Base-by-base conservation (phyloP, 1,140 invertebrate genomes). In the Orius insidiosus region DNA sequence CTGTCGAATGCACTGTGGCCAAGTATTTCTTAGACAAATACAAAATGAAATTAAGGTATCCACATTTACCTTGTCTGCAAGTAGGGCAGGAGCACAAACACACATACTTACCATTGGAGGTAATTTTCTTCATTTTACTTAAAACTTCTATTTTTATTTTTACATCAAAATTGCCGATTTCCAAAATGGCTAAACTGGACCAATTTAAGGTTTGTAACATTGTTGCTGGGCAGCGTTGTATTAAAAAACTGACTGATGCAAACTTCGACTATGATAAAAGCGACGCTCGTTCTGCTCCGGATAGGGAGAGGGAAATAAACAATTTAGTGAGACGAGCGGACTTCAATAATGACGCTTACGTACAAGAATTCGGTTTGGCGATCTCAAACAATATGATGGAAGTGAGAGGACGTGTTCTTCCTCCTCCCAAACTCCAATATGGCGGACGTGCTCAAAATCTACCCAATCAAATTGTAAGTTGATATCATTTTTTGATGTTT, bases 251-350 rank as follows among this genome's bases (percentile, higher is more conserved):
- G 36, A 98, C 96, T 13, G 96, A 96, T 97, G 86, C 96, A 99
- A 66, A 99, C 96, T 10, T 98, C 95, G 5, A 98, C 96, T 1
- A 99, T 99, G 96, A 99, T 99, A 59, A 99, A 98, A 71, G 95
- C 95, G 0, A 99, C 95, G 95, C 95, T 11, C 75, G 95, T 46
- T 66, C 64, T n/a, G 90, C 92, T n/a, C 93, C 93, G 2, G 92
- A 97, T 66, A 72, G 95, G 52, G 96, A 98, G 68, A 76, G 90
- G 13, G 95, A 99, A 68, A 99, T 99, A 51, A 97, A 98, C 62
- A 97, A 89, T 62, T 69, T 99, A 49, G 93, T 96, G 15, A 76
- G 87, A 43, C 80, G 94, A 55, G 94, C 95, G 14, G 93, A 98
- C 62, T 98, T 98, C 68, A 98, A 98, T 63, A 93, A 90, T 58